Evolutionary conservation across 2,888 invertebrate genomes (phyloP), one percentile per base, ranked within the genome.

Genomic region (Mythimna ferrago): DNA sequence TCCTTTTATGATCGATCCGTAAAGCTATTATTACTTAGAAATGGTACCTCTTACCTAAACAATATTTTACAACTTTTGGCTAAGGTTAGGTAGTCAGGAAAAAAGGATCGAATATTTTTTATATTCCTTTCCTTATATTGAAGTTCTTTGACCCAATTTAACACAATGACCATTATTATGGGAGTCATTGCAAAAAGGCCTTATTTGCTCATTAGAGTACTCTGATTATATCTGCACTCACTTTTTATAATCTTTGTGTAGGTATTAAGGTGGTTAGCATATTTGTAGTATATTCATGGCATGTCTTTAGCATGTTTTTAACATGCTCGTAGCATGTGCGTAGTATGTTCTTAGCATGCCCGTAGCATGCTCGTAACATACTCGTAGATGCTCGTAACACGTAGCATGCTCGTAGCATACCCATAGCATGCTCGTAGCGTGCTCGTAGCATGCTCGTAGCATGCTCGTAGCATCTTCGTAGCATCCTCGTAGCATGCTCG

Each of bases 141-240:
- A 5, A 32, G 6, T 70, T 48, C 19, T 61, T 67, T 65, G 16
- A 16, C 54, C 56, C n/a, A 0, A 67, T 66, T 66, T 66, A 54
- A 71, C 62, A 74, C 53, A 71, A 62, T 56, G 44, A 4, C 6
- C 10, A 61, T 61, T 64, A 65, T 56, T 35, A 53, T 41, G 41
- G 14, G 14, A 58, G 75, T 53, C n/a, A 26, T 48, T 74, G 44
- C 1, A 61, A 69, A 76, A 74, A 81, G 64, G 64, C 10, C 73
- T 64, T 73, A 71, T 81, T 81, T 67, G 66, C 60, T 84, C 84
- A 86, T 78, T 79, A 70, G 64, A 32, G 11, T 62, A 62, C 54
- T 62, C 58, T 53, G 21, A 67, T 73, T 53, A 66, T 72, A 48
- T 58, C 38, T 48, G 70, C 73, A 58, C 71, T 81, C 66, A 16